Conservation (phyloP, 1,140 invertebrate genomes). For the Aplysia californica region DNA sequence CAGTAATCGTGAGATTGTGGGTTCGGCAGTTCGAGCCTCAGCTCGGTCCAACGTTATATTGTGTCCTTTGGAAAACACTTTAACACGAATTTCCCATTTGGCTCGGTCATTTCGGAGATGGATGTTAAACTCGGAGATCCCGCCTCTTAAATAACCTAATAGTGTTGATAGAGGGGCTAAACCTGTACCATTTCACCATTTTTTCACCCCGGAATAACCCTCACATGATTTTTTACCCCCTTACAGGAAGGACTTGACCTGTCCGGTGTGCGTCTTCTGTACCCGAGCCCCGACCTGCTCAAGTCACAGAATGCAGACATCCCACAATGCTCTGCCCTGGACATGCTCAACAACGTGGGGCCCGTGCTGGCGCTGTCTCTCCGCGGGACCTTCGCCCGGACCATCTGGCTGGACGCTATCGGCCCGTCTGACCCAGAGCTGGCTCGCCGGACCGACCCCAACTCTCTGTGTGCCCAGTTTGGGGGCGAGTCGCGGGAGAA, state of each 20-base stretch:
- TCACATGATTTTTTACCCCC: too few relatives aligned
- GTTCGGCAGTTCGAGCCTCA: too few relatives aligned
- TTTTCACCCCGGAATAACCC: too few relatives aligned
- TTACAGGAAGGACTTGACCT: conserved; percentile 6
- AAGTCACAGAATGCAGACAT: neutral
- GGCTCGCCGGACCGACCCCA: conserved; percentile 60
- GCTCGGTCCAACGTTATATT: neutral
- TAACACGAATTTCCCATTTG: too few relatives aligned
- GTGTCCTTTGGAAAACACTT: too few relatives aligned
- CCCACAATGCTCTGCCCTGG: conserved; percentile 29
- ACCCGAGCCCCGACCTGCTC: conserved; percentile 1
- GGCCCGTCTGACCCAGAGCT: conserved; percentile 60
- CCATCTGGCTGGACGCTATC: conserved; percentile 59
- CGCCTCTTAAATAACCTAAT: too few relatives aligned
- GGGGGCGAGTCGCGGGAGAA: conserved; percentile 56
- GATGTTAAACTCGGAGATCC: too few relatives aligned
- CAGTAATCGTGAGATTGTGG: too few relatives aligned
- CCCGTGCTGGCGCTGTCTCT: conserved; percentile 60
- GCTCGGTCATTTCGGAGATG: too few relatives aligned
- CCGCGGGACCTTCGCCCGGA: conserved; percentile 54
- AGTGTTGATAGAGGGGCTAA: too few relatives aligned
- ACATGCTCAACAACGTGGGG: conserved; percentile 52
- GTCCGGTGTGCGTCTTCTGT: conserved; percentile 15
- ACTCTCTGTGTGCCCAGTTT: conserved; percentile 61
- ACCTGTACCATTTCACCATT: too few relatives aligned